phyloP scores from a whole-genome alignment of 2,888 invertebrate species.

The Endotricha flammealis region DNA sequence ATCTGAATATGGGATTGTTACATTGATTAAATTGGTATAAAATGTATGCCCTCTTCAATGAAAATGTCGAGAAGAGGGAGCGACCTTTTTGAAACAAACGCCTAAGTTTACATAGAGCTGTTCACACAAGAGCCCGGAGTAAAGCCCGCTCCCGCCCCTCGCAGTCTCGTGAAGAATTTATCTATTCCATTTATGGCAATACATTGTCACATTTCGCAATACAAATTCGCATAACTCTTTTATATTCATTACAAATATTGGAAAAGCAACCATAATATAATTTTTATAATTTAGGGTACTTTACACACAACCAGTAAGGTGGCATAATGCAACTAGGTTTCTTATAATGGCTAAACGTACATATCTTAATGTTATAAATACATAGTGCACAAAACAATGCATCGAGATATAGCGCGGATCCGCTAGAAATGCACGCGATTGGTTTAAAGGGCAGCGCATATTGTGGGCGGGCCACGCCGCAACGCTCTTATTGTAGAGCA shows the following conservation, averaged over 20 bases:
- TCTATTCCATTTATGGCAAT: not conserved
- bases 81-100: no score
- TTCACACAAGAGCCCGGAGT: no score
- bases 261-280: constrained; percentile 21
- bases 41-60: no score
- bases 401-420: constrained; percentile 1
- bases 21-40: no score
- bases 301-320: constrained; percentile 66
- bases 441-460: no score
- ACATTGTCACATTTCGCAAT: constrained; percentile 8
- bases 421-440: not conserved
- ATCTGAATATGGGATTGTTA: no score
- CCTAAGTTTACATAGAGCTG: no score
- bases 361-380: constrained; percentile 11
- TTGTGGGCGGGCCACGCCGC: no score
- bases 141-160: no score
- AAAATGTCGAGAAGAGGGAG: no score
- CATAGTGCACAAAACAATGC: constrained; percentile 7
- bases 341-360: constrained; percentile 47
- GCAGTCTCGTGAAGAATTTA: not conserved
- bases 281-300: constrained; percentile 33
- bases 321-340: constrained; percentile 50
- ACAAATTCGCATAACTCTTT: constrained; percentile 13
- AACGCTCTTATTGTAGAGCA: no score
- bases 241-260: constrained; percentile 19